These are phyloP conservation scores for Micrasema longulum DNA, from an alignment of 1,140 invertebrate genomes.

Conservation along the genomic window DNA sequence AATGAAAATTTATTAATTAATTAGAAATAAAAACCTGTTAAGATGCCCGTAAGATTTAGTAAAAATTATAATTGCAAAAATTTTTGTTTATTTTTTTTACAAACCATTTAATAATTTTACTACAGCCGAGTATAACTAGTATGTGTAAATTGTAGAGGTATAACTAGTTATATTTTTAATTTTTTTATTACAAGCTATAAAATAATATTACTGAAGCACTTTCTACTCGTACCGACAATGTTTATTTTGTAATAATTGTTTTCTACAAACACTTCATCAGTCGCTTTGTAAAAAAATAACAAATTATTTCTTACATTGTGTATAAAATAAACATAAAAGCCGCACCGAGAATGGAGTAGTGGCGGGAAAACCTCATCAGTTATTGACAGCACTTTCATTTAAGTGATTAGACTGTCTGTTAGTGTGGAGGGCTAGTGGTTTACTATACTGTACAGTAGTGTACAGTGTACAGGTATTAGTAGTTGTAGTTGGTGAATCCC, in stretches of 20 bases:
- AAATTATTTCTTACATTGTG: constrained; percentile 6
- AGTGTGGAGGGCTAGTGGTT: constrained; percentile 18
- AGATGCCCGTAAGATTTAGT: too few species aligned
- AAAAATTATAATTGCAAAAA: too few species aligned
- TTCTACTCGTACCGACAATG: background rate
- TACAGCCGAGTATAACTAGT: too few species aligned
- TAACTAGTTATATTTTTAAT: too few species aligned
- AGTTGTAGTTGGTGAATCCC: background rate
- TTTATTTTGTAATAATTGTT: constrained; percentile 13
- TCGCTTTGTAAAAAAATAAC: constrained; percentile 15
- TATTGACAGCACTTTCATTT: constrained; percentile 40
- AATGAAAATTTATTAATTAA: too few species aligned
- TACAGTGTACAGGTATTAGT: too few species aligned
- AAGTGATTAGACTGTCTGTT: constrained; percentile 41
- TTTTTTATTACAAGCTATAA: background rate
- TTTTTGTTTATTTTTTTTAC: too few species aligned
- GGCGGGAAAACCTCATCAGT: constrained; percentile 31
- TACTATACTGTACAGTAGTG: too few species aligned
- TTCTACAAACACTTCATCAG: constrained; percentile 14
- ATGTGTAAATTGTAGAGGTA: too few species aligned
- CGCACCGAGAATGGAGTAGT: constrained; percentile 9
- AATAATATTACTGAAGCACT: too few species aligned
- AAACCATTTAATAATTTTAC: too few species aligned
- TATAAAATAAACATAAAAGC: constrained; percentile 16
- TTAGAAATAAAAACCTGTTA: too few species aligned